Evolutionary conservation across 1,140 invertebrate genomes (phyloP).

Genomic region (Cylas formicarius): DNA sequence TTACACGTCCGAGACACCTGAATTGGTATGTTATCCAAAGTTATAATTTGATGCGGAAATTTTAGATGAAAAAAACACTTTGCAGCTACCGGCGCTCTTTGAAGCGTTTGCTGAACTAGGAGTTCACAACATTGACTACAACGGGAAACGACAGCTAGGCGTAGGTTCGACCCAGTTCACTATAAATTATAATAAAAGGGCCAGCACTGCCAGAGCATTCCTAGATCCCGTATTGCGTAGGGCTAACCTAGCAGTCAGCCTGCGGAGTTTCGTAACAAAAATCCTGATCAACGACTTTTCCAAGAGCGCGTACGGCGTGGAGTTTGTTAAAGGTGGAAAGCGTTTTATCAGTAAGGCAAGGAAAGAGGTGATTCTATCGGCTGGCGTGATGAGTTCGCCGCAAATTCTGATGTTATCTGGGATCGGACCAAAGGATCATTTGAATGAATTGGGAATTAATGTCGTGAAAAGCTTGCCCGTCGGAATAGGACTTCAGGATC

Average conservation of each 20-base stretch:
- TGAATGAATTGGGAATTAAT: constrained; percentile 40
- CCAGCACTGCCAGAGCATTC: constrained; percentile 48
- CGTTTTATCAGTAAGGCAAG: constrained; percentile 39
- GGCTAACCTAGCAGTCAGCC: constrained; percentile 47
- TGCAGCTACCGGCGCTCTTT: too few relatives aligned
- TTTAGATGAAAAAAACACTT: constrained; percentile 6
- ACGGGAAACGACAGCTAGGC: constrained; percentile 31
- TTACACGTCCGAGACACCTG: not conserved
- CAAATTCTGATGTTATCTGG: constrained; percentile 53
- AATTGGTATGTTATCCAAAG: not conserved
- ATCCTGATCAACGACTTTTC: constrained; percentile 50
- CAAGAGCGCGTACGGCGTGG: constrained; percentile 54
- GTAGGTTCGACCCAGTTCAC: constrained; percentile 10
- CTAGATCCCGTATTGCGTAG: constrained; percentile 45
- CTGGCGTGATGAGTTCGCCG: constrained; percentile 44
- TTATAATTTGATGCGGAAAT: not conserved
- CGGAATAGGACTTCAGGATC: constrained; percentile 78
- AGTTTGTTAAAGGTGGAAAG: constrained; percentile 43
- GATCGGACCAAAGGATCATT: constrained; percentile 47
- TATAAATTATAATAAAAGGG: constrained; percentile 35
- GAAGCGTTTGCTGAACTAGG: constrained; percentile 38
- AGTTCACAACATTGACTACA: constrained; percentile 15
- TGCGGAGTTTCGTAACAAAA: constrained; percentile 42
- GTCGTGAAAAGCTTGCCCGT: constrained; percentile 50
- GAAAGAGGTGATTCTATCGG: constrained; percentile 54